Evolutionary conservation across 2,888 invertebrate species (phyloP), one percentile per base, ranked within the genome.

Genomic region (Phoenoteleia sp.): DNA sequence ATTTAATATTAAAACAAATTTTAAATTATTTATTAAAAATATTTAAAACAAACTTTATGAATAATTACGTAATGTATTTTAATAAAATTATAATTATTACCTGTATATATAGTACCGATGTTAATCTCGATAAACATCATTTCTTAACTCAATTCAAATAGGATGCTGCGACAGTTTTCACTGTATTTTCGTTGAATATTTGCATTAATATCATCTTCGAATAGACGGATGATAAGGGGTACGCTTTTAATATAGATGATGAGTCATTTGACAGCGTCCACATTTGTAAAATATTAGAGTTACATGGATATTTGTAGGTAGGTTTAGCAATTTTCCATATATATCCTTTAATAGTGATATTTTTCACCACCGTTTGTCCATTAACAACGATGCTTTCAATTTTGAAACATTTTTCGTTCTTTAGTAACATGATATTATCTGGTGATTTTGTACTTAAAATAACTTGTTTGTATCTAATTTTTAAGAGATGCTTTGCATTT

Each of bases 401-500:
- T 60, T 67, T 33, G 29, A 67, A 52, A 17, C 49, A 52, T 49
- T n/a, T 49, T 15, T 23, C 19, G 27, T 56, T 42, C 1, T 69
- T 27, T 0, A 69, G 54, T 11, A 69, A 42, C 3, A 69, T 39
- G 19, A 69, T 56, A 42, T 69, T 56, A 42, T 64, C 25, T 23
- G 64, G 64, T 6, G 45, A 17, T 47, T 45, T 47, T 19, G 25
- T 15, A 9, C 21, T 64, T 11, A 64, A 64, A 27, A 17, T 47
- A 15, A 39, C 45, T 17, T 64, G 4, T 13, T 25, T 64, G 47
- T 64, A 64, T 17, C 27, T 45, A 15, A 64, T 45, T 23, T 47
- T 64, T 7, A 62, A 19, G 7, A 62, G 11, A 49, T 21, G 17
- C 3, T 21, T 67, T 39, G 13, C 2, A 13, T 36, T 52, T 11